phyloP scores from a whole-genome alignment of 2,113 vertebrate genomes.

The Galeopterus variegatus region DNA sequence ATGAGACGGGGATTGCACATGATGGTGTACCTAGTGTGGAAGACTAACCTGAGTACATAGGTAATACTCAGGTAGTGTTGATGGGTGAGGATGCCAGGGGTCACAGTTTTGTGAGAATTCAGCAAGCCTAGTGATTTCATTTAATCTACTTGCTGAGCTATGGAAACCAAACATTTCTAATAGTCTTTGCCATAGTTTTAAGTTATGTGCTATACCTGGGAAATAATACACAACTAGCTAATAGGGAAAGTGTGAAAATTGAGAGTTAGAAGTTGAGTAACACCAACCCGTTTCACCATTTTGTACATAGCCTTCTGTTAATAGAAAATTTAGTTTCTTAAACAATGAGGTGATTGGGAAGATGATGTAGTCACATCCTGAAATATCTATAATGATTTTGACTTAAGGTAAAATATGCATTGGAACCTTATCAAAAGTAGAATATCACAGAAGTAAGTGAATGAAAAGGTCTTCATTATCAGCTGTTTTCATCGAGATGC shows the following conservation, averaged over 20 bases:
- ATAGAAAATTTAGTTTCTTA: neutral
- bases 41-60: neutral
- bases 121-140: neutral
- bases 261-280: neutral
- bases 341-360: neutral
- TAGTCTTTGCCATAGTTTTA: neutral
- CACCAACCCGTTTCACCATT: fast-evolving
- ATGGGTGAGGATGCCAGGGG: neutral
- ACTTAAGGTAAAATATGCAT: neutral
- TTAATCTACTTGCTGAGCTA: neutral
- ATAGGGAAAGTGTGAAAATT: neutral
- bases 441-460: neutral
- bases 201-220: neutral
- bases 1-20: neutral
- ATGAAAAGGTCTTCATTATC: neutral
- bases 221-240: neutral
- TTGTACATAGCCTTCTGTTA: neutral
- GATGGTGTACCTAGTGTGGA: neutral
- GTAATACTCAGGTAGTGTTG: neutral
- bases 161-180: neutral
- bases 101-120: neutral
- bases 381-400: conserved; percentile 4
- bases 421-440: neutral
- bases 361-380: neutral
- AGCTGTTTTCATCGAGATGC: neutral